These are phyloP conservation scores for Adoxophyes honmai DNA, from an alignment of 1,140 invertebrate species.

Conservation along the genomic window DNA sequence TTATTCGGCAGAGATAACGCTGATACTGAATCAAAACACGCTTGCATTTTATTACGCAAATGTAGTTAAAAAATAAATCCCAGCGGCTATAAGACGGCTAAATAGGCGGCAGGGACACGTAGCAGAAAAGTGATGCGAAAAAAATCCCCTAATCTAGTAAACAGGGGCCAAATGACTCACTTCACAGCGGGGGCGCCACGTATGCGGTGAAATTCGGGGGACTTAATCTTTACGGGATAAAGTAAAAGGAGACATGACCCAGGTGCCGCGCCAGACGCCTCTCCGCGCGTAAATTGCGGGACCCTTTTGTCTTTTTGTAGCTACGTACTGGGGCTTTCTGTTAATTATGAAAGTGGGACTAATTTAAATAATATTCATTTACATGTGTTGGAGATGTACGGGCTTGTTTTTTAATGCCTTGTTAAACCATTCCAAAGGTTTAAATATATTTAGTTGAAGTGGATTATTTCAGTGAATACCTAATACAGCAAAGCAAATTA, in stretches of 20 bases:
- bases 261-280: slow-evolving; percentile 63
- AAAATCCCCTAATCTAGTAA: slow-evolving; percentile 74
- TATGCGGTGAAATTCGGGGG: slow-evolving; percentile 58
- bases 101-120: slow-evolving; percentile 29
- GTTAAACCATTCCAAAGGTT: neutral
- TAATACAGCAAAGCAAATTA: no score
- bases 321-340: slow-evolving; percentile 37
- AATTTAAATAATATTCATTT: slow-evolving; percentile 45
- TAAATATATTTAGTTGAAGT: no score
- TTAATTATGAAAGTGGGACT: slow-evolving; percentile 59
- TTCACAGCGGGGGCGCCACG: slow-evolving; percentile 60
- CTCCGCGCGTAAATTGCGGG: slow-evolving; percentile 50
- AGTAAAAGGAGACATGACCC: slow-evolving; percentile 75
- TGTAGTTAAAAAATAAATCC: slow-evolving; percentile 20
- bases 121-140: slow-evolving; percentile 58
- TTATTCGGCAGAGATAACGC: slow-evolving; percentile 12
- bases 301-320: slow-evolving; percentile 56
- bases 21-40: slow-evolving; percentile 4
- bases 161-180: slow-evolving; percentile 73
- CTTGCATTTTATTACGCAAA: neutral
- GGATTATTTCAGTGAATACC: no score
- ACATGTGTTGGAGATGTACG: slow-evolving; percentile 1
- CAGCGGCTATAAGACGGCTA: slow-evolving; percentile 41
- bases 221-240: slow-evolving; percentile 74
- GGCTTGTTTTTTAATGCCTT: slow-evolving; percentile 16